Evolutionary conservation across 2,888 invertebrate species (phyloP), one percentile per base, ranked within the genome.

Genomic region (Philereme vetulata): DNA sequence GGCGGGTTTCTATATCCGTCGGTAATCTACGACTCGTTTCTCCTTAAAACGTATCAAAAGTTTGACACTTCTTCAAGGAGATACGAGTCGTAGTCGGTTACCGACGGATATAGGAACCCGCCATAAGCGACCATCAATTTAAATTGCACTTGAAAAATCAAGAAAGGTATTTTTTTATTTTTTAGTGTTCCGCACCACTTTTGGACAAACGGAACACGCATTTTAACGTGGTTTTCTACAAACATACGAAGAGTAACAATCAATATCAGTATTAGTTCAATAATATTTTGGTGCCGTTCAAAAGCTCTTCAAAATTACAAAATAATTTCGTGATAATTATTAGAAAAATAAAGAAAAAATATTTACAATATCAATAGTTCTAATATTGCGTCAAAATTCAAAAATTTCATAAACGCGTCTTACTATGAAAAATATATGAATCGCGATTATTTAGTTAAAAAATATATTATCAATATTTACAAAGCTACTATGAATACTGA

Each of bases 401-500:
- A 78, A 75, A 77, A 72, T 67, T 62, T 73, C 62, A 64, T 66
- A 68, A 65, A 66, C 59, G 66, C 52, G 57, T 53, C 38, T 44
- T 42, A 63, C 6, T 44, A 51, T 40, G 10, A 90, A 90, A 90
- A 86, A 88, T 90, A 90, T 85, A 85, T 50, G 36, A 64, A 57
- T 35, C 46, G 42, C 57, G 53, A 75, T 50, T 54, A 51, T 59
- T 52, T 63, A 62, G 60, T 54, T 88, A 88, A 72, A 88, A 89
- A 89, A 88, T 90, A 90, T 87, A 75, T 76, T 85, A 81, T 82
- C 80, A 55, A 81, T 76, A 88, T 87, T 80, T 88, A 89, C 86
- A 86, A 78, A 73, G 76, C 77, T 65, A 67, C 62, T 67, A 77
- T 72, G 75, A 89, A 90, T 90, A 89, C 89, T 88, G 88, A 82